These are phyloP conservation scores for Ciconia maguari DNA, from an alignment of 2,113 vertebrate species.

Conservation along the genomic window DNA sequence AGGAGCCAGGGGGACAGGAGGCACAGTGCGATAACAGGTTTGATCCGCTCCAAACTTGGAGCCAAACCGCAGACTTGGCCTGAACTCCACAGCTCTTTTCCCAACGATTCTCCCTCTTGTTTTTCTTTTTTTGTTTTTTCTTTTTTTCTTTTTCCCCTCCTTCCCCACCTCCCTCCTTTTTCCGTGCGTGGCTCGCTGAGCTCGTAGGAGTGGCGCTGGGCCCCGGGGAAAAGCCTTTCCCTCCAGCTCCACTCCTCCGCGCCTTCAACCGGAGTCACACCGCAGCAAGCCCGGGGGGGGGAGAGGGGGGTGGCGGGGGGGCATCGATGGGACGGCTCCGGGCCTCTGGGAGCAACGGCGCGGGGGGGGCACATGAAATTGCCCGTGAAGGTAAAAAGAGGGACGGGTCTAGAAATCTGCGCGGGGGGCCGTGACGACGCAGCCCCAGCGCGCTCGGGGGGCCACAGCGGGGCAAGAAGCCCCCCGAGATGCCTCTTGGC, in stretches of 20 bases:
- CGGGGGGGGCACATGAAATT: not conserved
- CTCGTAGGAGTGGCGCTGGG: not conserved
- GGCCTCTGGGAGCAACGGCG: not conserved
- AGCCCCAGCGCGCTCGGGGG: not conserved
- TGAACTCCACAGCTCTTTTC: not conserved
- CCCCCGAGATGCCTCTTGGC: not conserved
- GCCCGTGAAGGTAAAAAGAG: not conserved
- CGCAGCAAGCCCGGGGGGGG: not conserved
- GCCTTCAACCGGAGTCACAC: not conserved
- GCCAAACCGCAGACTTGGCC: constrained; percentile 57
- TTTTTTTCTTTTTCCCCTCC: not conserved
- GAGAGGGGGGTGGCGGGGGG: too few relatives aligned
- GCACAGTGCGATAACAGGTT: not conserved
- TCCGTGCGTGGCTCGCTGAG: not conserved
- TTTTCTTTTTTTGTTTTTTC: too few relatives aligned
- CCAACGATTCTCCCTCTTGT: not conserved
- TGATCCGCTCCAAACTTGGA: constrained; percentile 57
- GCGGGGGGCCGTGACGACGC: not conserved
- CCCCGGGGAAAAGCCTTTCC: not conserved
- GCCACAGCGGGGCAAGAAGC: not conserved
- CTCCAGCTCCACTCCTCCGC: not conserved
- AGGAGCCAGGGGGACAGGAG: not conserved
- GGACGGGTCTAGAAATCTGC: not conserved
- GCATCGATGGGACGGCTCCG: not conserved
- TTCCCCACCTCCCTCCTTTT: not conserved